A percentile compares a stretch with the other conserved stretches of the same genome.
Evolutionary conservation across 2,888 invertebrate genomes (phyloP).

Genomic region (Cephus spinipes): DNA sequence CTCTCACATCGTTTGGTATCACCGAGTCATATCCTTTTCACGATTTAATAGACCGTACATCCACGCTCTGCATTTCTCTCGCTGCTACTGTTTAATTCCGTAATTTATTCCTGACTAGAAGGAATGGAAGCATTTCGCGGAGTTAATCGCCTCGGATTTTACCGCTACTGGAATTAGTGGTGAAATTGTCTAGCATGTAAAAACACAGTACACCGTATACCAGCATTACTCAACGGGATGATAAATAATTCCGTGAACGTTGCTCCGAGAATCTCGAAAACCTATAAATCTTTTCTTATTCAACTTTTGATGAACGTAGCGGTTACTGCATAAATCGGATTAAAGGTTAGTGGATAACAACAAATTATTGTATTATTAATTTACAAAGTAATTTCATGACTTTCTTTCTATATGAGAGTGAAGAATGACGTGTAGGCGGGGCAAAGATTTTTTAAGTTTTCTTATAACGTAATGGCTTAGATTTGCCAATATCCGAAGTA

Average conservation of each 20-base stretch:
- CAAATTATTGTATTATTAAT: neutral
- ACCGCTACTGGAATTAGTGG: neutral
- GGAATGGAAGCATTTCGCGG: neutral
- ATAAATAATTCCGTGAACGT: neutral
- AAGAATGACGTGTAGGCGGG: neutral
- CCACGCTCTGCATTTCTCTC: neutral
- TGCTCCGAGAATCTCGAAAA: neutral
- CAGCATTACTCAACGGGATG: neutral
- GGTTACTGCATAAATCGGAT: neutral
- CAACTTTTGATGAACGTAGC: neutral
- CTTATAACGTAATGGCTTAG: neutral
- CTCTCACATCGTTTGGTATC: neutral
- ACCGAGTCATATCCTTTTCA: too few species aligned
- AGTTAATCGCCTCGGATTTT: neutral
- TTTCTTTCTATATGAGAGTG: neutral
- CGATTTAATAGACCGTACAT: neutral
- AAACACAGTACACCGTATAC: neutral
- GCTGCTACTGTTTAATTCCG: neutral
- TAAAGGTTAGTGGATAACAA: neutral
- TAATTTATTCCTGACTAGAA: neutral
- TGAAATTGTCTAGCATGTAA: neutral
- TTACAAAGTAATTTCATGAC: neutral
- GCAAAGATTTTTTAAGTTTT: neutral
- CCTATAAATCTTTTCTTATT: neutral
- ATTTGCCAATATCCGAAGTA: neutral